Conservation (phyloP, 1,140 invertebrate genomes). For the Lordiphosa collinella region DNA sequence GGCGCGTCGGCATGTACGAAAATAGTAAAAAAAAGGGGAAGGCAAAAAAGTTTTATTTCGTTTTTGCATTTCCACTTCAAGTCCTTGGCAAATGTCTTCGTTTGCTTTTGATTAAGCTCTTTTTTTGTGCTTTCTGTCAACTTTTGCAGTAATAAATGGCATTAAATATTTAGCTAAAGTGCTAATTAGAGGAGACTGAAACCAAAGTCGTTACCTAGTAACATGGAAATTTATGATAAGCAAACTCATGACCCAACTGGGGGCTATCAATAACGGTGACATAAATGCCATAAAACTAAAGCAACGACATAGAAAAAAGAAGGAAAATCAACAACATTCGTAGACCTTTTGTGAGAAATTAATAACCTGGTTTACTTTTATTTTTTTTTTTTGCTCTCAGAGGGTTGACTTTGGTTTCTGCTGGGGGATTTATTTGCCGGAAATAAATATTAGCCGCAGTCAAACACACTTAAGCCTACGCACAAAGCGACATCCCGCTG, state of each 20-base stretch:
- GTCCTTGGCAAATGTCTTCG: constrained; percentile 6
- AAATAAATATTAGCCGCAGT: constrained; percentile 79
- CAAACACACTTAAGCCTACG: constrained; percentile 76
- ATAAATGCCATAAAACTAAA: constrained; percentile 71
- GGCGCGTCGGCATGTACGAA: constrained; percentile 15
- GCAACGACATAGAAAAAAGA: constrained; percentile 24
- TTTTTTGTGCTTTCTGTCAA: constrained; percentile 42
- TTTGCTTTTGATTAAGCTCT: constrained; percentile 43
- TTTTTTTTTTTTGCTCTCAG: constrained; percentile 15
- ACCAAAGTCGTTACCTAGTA: constrained; percentile 34
- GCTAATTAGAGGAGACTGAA: constrained; percentile 48
- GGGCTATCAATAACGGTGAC: constrained; percentile 59
- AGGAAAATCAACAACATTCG: constrained; percentile 17
- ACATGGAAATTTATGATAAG: constrained; percentile 61
- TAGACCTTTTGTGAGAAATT: constrained; percentile 61
- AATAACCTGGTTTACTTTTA: constrained; percentile 72
- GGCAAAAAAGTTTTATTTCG: constrained; percentile 2
- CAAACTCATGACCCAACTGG: constrained; percentile 13
- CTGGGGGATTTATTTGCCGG: constrained; percentile 76
- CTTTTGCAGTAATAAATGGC: constrained; percentile 26
- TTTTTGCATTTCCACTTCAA: constrained; percentile 25
- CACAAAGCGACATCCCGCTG: constrained; percentile 19
- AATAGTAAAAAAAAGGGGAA: constrained; percentile 15
- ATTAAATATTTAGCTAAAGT: constrained; percentile 62
- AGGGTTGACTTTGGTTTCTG: constrained; percentile 21